Percentiles rank a stretch among this genome's conserved stretches.
Conservation (phyloP, 2,113 vertebrate species). For the Gobio gobio region DNA sequence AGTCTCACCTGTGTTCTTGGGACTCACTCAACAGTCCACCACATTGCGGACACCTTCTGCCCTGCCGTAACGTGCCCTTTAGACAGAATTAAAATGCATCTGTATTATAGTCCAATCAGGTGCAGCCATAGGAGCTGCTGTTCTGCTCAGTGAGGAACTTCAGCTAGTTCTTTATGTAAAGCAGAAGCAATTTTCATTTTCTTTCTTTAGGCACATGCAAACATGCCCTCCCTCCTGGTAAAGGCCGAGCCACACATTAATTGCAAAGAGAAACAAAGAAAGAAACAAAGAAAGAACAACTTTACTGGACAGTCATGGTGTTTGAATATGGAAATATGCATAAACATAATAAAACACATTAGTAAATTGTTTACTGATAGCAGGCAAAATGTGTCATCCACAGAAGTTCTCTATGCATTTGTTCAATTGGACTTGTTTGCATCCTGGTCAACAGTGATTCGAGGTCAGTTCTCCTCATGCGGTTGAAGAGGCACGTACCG, state of each 20-base stretch:
- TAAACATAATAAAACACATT: background rate
- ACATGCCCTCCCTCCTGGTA: constrained; percentile 46
- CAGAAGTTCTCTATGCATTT: constrained; percentile 40
- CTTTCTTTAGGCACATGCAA: constrained; percentile 74
- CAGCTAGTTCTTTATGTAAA: constrained; percentile 67
- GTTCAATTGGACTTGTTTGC: constrained; percentile 60
- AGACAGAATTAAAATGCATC: constrained; percentile 47
- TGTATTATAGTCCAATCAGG: background rate
- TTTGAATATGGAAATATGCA: constrained; percentile 36
- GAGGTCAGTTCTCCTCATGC: constrained; percentile 51
- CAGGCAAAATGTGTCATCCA: background rate
- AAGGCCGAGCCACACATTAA: constrained; percentile 25
- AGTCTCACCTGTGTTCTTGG: constrained; percentile 71
- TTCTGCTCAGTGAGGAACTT: constrained; percentile 46
- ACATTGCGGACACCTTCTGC: constrained; percentile 70
- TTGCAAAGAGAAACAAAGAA: background rate
- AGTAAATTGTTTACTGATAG: background rate
- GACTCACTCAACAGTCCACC: constrained; percentile 70
- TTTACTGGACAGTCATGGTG: background rate
- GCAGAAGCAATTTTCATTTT: constrained; percentile 70
- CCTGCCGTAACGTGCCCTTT: constrained; percentile 64
- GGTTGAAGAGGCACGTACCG: constrained; percentile 51
- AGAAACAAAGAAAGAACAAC: background rate
- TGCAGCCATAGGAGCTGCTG: background rate
- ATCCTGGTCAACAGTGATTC: constrained; percentile 55